These are phyloP conservation scores for Oasisia sp. DNA, from an alignment of 2,888 invertebrate genomes.

Conservation along the genomic window DNA sequence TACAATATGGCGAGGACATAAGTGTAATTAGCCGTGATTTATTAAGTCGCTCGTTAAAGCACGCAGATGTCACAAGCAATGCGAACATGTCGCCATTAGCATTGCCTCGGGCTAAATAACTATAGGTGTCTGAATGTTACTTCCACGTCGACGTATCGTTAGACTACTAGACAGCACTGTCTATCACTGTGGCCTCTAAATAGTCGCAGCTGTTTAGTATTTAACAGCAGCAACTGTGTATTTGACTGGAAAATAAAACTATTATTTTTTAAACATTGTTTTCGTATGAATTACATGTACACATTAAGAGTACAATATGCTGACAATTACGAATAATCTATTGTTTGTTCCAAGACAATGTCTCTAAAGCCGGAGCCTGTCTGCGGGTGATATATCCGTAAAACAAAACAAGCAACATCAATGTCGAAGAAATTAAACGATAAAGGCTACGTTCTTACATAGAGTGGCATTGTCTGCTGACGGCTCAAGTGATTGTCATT, in stretches of 20 bases:
- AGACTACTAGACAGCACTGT: neutral
- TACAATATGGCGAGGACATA: too few species aligned
- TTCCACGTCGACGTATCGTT: neutral
- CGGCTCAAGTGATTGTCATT: too few species aligned
- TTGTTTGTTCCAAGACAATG: too few species aligned
- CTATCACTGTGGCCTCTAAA: neutral
- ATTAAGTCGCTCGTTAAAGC: neutral
- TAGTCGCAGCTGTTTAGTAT: neutral
- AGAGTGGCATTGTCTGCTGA: too few species aligned
- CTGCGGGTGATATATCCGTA: too few species aligned
- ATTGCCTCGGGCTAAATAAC: neutral
- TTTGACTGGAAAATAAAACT: too few species aligned
- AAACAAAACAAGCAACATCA: too few species aligned
- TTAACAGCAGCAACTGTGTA: too few species aligned
- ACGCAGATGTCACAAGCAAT: neutral
- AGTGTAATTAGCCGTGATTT: neutral
- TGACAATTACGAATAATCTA: neutral
- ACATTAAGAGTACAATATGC: neutral
- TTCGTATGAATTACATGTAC: neutral
- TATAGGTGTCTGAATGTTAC: neutral
- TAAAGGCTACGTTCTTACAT: too few species aligned
- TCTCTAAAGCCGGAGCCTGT: too few species aligned
- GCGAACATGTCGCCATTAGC: neutral
- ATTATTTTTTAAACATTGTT: too few species aligned
- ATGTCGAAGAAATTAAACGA: too few species aligned